These are phyloP conservation scores for Vultur gryphus DNA, from an alignment of 2,797 vertebrate genomes.

Conservation along the genomic window DNA sequence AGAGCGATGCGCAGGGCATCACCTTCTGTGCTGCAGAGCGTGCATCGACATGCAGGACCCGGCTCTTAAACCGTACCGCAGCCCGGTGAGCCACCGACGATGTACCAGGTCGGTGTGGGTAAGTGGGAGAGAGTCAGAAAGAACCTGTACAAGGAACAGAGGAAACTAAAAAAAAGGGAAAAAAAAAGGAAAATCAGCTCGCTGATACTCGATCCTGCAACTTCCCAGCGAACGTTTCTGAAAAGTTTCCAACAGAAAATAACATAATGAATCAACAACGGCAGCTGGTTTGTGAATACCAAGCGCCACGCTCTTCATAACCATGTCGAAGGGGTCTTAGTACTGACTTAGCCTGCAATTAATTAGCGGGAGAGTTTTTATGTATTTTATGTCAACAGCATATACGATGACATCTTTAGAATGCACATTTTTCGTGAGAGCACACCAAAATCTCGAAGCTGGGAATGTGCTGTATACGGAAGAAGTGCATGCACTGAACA, in stretches of 20 bases:
- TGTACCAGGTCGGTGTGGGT: not conserved
- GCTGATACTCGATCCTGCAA: not conserved
- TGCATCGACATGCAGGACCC: rapidly evolving
- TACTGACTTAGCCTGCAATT: not conserved
- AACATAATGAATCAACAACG: not conserved
- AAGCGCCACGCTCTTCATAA: not conserved
- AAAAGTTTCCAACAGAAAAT: not conserved
- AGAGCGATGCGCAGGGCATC: not conserved
- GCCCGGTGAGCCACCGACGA: not conserved
- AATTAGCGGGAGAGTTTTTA: not conserved
- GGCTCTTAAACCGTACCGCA: rapidly evolving
- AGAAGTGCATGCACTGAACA: not conserved
- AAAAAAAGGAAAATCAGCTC: not conserved
- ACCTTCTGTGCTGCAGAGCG: not conserved
- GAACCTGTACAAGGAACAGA: not conserved
- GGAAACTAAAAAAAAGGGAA: not conserved
- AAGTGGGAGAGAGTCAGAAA: not conserved
- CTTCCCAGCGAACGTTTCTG: not conserved
- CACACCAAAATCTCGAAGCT: not conserved
- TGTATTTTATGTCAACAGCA: not conserved
- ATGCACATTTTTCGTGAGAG: not conserved
- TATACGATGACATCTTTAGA: not conserved
- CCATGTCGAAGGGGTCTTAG: not conserved
- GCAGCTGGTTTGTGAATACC: not conserved
- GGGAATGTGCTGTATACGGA: not conserved